phyloP scores from a whole-genome alignment of 2,888 invertebrate genomes.

The Metalampra italica region DNA sequence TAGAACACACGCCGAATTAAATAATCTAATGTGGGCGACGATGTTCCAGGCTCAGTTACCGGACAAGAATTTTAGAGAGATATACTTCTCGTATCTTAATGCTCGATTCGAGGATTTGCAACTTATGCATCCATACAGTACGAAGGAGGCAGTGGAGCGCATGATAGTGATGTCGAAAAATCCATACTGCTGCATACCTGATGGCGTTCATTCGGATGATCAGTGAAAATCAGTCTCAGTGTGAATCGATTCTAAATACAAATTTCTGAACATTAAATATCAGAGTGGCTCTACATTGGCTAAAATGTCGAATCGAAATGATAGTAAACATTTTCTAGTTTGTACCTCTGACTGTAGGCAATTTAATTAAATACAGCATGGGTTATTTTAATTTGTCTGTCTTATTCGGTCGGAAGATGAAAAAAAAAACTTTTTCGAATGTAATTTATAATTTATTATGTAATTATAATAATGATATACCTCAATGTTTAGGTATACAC shows the following conservation, averaged over 20 bases:
- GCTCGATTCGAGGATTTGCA: slow-evolving; percentile 43
- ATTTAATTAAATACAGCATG: background rate
- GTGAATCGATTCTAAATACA: no score
- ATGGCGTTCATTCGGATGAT: slow-evolving; percentile 31
- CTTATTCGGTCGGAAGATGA: no score
- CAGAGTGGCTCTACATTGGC: no score
- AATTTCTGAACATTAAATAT: no score
- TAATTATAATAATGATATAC: slow-evolving; percentile 64
- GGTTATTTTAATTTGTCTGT: background rate
- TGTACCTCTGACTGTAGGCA: slow-evolving; percentile 7
- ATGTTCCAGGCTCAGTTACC: slow-evolving; percentile 61
- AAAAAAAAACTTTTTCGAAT: slow-evolving; percentile 18
- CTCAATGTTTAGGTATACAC: slow-evolving; percentile 45
- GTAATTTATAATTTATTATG: slow-evolving; percentile 70
- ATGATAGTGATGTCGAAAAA: slow-evolving; percentile 27
- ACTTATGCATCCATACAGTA: slow-evolving; percentile 52
- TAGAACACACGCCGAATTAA: slow-evolving; percentile 43
- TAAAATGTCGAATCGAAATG: no score
- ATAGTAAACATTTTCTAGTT: no score
- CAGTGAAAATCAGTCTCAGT: no score
- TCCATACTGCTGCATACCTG: slow-evolving; percentile 47
- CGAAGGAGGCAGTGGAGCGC: slow-evolving; percentile 35
- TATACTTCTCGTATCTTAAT: slow-evolving; percentile 59
- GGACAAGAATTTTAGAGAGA: slow-evolving; percentile 63
- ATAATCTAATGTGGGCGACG: slow-evolving; percentile 58